A percentile compares a stretch with the other conserved stretches of the same genome.
These are phyloP conservation scores for Sinosuthora webbiana DNA, from an alignment of 2,113 vertebrate genomes.

Conservation along the genomic window DNA sequence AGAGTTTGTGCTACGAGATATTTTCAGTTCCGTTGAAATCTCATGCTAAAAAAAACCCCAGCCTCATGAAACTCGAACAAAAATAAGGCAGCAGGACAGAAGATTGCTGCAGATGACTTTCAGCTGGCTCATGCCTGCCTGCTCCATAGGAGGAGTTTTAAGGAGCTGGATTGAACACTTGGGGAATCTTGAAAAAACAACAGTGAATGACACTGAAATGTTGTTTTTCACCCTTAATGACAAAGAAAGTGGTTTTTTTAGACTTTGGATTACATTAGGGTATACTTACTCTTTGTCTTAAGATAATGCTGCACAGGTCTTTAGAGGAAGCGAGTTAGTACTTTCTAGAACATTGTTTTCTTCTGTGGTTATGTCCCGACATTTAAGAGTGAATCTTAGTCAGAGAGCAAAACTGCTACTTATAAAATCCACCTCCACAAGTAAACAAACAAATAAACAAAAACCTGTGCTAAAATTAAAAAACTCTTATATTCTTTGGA, in stretches of 20 bases:
- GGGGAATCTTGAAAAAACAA: background rate
- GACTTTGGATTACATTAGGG: background rate
- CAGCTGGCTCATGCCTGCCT: slow-evolving; percentile 15
- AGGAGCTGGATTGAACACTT: background rate
- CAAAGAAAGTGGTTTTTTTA: background rate
- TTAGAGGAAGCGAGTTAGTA: background rate
- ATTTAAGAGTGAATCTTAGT: background rate
- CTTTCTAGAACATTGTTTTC: slow-evolving; percentile 1
- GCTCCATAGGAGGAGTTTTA: background rate
- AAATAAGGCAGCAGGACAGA: slow-evolving; percentile 13
- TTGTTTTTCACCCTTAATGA: background rate
- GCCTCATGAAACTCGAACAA: background rate
- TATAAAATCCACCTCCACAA: background rate
- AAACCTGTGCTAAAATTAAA: background rate
- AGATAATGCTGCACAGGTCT: background rate
- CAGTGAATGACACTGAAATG: background rate
- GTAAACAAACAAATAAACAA: background rate
- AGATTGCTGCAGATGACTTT: slow-evolving; percentile 29
- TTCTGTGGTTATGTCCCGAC: background rate
- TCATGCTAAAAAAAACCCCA: slow-evolving; percentile 25
- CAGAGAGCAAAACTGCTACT: background rate
- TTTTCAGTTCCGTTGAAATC: slow-evolving; percentile 63
- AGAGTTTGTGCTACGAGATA: slow-evolving; percentile 39
- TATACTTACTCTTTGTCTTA: background rate
- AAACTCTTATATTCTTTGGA: background rate